Evolutionary conservation across 1,140 invertebrate species (phyloP).

Genomic region (Zaprionus kolodkinae): DNA sequence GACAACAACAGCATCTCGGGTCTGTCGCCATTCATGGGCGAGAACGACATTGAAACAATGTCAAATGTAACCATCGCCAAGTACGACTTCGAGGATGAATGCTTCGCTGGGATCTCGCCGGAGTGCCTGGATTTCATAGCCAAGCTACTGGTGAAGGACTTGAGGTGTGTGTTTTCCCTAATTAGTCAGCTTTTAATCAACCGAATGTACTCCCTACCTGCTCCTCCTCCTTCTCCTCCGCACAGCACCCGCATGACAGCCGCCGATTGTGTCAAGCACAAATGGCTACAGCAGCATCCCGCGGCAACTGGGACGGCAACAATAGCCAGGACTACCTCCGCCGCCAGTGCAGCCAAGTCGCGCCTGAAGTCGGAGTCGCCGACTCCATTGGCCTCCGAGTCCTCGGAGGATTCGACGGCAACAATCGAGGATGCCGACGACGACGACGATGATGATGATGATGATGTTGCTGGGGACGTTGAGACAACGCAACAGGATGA

Average conservation of each 20-base stretch:
- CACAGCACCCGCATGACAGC: slow-evolving; percentile 91
- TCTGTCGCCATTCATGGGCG: slow-evolving; percentile 98
- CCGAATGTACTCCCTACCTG: slow-evolving; percentile 11
- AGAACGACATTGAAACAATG: slow-evolving; percentile 98
- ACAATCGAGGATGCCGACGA: slow-evolving; percentile 67
- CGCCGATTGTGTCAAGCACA: slow-evolving; percentile 89
- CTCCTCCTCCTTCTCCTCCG: neutral
- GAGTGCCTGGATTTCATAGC: slow-evolving; percentile 97
- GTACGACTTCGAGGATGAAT: slow-evolving; percentile 98
- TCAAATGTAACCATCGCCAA: slow-evolving; percentile 97
- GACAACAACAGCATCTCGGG: slow-evolving; percentile 92
- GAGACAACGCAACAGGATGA: slow-evolving; percentile 43
- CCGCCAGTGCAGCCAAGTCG: slow-evolving; percentile 63
- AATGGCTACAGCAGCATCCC: slow-evolving; percentile 88
- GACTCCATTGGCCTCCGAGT: slow-evolving; percentile 65
- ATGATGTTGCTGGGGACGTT: slow-evolving; percentile 24
- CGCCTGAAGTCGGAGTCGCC: slow-evolving; percentile 70
- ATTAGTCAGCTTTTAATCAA: slow-evolving; percentile 64
- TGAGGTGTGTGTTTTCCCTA: slow-evolving; percentile 89
- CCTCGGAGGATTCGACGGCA: slow-evolving; percentile 62
- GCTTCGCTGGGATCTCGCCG: slow-evolving; percentile 95
- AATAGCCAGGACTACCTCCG: slow-evolving; percentile 56
- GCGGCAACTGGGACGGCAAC: slow-evolving; percentile 60
- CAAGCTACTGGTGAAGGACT: slow-evolving; percentile 94
- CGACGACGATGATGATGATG: slow-evolving; percentile 55